Percentiles rank a stretch among this genome's conserved stretches.
Evolutionary conservation across 1,140 invertebrate species (phyloP).

Genomic region (Melipona quadrifasciata): DNA sequence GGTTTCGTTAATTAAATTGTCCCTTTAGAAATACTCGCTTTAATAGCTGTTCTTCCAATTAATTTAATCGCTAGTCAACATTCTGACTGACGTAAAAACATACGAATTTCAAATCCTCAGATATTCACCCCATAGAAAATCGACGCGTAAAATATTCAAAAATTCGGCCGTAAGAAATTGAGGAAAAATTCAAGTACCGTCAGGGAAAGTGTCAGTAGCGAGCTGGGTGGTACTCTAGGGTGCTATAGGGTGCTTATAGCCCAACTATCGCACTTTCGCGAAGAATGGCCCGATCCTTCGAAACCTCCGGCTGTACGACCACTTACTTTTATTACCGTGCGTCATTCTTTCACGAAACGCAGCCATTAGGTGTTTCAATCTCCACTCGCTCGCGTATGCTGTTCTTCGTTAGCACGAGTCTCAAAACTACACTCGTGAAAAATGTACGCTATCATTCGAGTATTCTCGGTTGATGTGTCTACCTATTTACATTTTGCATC

Average conservation of each 20-base stretch:
- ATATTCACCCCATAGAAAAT: not conserved
- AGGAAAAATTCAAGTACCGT: not conserved
- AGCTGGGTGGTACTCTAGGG: too few species aligned
- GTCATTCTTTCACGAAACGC: conserved; percentile 24
- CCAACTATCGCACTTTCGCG: not conserved
- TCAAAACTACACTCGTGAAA: not conserved
- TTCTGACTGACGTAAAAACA: not conserved
- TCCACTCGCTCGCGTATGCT: not conserved
- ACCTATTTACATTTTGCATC: too few species aligned
- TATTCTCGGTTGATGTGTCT: too few species aligned
- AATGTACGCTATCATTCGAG: too few species aligned
- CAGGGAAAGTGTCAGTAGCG: not conserved
- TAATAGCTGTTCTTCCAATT: too few species aligned
- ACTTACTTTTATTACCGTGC: conserved; percentile 22
- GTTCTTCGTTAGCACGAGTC: not conserved
- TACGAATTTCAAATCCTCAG: not conserved
- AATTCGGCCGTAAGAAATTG: not conserved
- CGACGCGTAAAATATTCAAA: not conserved
- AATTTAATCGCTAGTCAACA: too few species aligned
- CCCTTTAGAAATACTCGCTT: too few species aligned
- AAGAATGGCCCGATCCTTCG: not conserved
- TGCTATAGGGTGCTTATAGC: not conserved
- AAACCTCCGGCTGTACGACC: not conserved
- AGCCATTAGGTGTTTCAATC: not conserved
- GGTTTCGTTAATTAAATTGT: too few species aligned